phyloP scores from a whole-genome alignment of 2,888 invertebrate species.

The Baronia brevicornis region DNA sequence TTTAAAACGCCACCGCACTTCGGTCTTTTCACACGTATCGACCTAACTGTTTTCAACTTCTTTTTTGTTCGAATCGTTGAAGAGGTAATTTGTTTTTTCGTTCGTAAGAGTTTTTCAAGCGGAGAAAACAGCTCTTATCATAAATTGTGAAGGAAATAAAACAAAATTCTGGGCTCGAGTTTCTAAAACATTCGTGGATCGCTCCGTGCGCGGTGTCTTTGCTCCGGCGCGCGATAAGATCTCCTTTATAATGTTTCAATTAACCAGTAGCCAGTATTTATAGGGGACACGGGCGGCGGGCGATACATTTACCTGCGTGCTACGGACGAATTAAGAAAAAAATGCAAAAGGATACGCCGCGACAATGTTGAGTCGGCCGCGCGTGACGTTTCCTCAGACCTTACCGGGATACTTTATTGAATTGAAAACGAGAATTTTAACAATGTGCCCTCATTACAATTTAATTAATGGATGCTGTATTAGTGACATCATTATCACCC shows the following conservation, averaged over 20 bases:
- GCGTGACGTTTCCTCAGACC: conserved; percentile 20
- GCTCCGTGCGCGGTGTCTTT: conserved; percentile 52
- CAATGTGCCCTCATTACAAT: conserved; percentile 4
- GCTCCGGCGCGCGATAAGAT: conserved; percentile 51
- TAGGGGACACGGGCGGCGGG: conserved; percentile 48
- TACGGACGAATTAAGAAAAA: conserved; percentile 37
- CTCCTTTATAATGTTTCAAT: conserved; percentile 71
- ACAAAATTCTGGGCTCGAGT: conserved; percentile 30
- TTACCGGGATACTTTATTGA: conserved; percentile 9
- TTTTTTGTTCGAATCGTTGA: conserved; percentile 5
- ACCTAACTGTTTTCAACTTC: conserved; percentile 5
- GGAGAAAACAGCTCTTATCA: conserved; percentile 16
- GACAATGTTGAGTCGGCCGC: conserved; percentile 28
- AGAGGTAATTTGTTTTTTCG: conserved; percentile 10
- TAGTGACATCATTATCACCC: no score
- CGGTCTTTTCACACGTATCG: conserved; percentile 1
- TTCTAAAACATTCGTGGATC: conserved; percentile 40
- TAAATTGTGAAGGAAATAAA: conserved; percentile 28
- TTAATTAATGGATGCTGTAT: not conserved
- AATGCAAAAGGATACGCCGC: conserved; percentile 39
- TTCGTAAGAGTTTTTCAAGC: conserved; percentile 9
- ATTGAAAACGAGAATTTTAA: conserved; percentile 3
- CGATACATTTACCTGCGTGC: conserved; percentile 55
- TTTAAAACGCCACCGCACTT: conserved; percentile 5
- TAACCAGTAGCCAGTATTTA: conserved; percentile 73